Conservation (phyloP, 2,888 invertebrate genomes). For the Drosophila mercatorum region DNA sequence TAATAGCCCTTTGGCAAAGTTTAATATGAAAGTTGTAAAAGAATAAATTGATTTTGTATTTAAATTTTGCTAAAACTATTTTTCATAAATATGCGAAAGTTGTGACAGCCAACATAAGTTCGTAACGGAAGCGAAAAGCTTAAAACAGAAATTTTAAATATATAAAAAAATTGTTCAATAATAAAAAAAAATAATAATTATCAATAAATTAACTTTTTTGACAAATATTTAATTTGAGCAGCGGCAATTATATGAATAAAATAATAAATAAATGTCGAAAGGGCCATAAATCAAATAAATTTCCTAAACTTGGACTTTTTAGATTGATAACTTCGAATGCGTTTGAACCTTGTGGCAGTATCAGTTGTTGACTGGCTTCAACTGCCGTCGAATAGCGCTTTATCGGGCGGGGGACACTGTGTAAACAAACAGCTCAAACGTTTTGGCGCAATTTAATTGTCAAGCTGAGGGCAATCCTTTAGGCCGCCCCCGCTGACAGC, state of each 20-base stretch:
- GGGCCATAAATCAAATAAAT: slow-evolving; percentile 43
- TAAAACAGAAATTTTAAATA: background rate
- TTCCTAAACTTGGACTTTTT: slow-evolving; percentile 7
- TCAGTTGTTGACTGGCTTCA: slow-evolving; percentile 5
- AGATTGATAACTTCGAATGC: slow-evolving; percentile 42
- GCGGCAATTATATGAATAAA: background rate
- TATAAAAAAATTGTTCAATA: background rate
- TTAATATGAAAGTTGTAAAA: slow-evolving; percentile 4
- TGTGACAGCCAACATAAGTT: background rate
- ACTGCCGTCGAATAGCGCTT: slow-evolving; percentile 20
- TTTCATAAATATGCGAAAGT: background rate
- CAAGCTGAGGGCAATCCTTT: slow-evolving; percentile 42
- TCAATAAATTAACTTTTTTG: background rate
- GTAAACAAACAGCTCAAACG: slow-evolving; percentile 48
- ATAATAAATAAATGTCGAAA: slow-evolving; percentile 12
- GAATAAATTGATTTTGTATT: slow-evolving; percentile 20
- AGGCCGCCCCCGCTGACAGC: slow-evolving; percentile 45
- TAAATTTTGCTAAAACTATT: background rate
- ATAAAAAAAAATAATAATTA: background rate
- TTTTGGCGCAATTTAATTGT: slow-evolving; percentile 49
- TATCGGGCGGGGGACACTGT: slow-evolving; percentile 20
- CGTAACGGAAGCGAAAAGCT: no score
- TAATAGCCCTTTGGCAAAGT: slow-evolving; percentile 32
- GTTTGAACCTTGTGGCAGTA: slow-evolving; percentile 24
- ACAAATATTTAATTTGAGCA: background rate